Conservation (phyloP, 2,797 vertebrate species). For the Hemibagrus guttatus region DNA sequence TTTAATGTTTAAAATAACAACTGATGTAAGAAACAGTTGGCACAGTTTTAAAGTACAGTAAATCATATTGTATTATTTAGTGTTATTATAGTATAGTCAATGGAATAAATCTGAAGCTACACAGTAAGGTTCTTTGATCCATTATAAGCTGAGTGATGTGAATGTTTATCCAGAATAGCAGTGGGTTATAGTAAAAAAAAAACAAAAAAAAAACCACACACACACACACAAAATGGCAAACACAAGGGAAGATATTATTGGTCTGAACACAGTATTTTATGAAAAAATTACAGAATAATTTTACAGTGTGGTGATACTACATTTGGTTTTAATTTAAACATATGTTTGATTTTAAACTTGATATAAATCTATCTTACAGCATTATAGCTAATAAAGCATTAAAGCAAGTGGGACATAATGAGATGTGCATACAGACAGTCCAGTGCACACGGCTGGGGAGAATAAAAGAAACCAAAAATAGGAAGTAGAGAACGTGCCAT, state of each 20-base stretch:
- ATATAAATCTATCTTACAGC: background rate
- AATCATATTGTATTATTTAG: background rate
- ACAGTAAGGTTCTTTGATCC: background rate
- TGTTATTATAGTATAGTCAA: background rate
- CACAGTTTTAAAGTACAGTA: background rate
- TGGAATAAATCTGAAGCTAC: background rate
- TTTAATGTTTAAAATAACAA: background rate
- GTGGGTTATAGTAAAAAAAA: background rate
- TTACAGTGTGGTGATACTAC: background rate
- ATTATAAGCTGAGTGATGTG: background rate
- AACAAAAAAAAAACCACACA: too few species aligned
- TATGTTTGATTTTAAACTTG: background rate
- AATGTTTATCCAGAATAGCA: background rate
- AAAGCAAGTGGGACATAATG: background rate
- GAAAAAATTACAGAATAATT: background rate
- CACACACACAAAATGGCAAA: too few species aligned
- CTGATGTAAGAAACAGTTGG: background rate
- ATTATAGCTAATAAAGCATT: background rate
- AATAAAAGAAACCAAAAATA: constrained; percentile 20
- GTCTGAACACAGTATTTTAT: background rate
- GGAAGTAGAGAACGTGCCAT: constrained; percentile 40
- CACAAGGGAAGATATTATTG: background rate
- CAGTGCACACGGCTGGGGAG: constrained; percentile 1
- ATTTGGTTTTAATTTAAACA: background rate
- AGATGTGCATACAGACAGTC: constrained; percentile 12